Conservation (phyloP, 2,113 vertebrate genomes). For the Cettia cetti region DNA sequence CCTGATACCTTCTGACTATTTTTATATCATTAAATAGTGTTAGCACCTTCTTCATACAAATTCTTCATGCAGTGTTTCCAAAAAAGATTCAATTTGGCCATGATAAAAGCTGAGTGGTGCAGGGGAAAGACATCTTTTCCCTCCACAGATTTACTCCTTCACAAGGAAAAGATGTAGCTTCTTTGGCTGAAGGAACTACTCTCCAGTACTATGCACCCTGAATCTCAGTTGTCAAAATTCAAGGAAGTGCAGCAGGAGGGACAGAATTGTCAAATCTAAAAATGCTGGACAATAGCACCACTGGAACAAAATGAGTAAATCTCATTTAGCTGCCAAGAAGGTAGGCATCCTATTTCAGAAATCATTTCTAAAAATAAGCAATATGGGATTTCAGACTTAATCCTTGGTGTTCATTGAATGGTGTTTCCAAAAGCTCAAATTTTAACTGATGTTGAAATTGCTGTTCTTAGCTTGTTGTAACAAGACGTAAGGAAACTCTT, state of each 20-base stretch:
- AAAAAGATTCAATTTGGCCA: background rate
- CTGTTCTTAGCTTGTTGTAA: background rate
- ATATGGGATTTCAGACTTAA: background rate
- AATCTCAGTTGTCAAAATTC: background rate
- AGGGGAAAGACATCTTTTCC: background rate
- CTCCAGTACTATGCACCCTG: background rate
- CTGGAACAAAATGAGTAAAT: background rate
- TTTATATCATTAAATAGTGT: background rate
- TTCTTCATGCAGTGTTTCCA: background rate
- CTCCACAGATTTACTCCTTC: background rate
- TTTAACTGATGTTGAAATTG: background rate
- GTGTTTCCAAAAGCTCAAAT: background rate
- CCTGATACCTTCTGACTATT: background rate
- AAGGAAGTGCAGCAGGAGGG: background rate
- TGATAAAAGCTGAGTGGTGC: background rate
- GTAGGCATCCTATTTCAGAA: background rate
- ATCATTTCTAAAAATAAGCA: background rate
- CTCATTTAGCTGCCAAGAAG: background rate
- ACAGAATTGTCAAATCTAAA: background rate
- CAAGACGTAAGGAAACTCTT: background rate
- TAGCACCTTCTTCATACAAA: background rate
- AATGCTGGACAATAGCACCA: background rate
- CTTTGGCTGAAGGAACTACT: background rate
- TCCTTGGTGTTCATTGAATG: background rate
- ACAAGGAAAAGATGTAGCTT: background rate